Evolutionary conservation across 2,113 vertebrate species (phyloP).

Genomic region (Sceloporus undulatus): DNA sequence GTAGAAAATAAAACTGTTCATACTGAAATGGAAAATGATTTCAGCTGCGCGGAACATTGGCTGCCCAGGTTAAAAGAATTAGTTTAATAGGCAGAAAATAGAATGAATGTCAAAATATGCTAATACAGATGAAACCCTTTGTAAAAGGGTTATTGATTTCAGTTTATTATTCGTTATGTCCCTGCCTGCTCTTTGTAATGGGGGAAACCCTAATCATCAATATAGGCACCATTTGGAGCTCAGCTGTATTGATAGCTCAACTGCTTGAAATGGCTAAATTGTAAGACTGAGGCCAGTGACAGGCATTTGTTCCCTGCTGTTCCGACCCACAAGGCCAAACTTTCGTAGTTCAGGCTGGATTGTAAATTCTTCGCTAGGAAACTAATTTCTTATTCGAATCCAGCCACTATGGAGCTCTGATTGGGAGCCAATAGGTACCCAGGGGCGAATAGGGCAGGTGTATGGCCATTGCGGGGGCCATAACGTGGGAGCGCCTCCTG

Average conservation of each 20-base stretch:
- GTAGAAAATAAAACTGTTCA: constrained; percentile 12
- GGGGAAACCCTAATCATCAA: not conserved
- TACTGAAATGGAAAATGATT: constrained; percentile 24
- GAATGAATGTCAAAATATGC: constrained; percentile 13
- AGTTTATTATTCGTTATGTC: not conserved
- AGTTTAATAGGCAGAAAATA: constrained; percentile 31
- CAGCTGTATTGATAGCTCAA: not conserved
- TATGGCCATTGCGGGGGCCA: too few relatives aligned
- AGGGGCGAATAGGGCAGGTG: too few relatives aligned
- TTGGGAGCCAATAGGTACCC: too few relatives aligned
- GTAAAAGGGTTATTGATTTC: constrained; percentile 11
- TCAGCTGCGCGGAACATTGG: constrained; percentile 33
- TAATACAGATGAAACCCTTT: constrained; percentile 1
- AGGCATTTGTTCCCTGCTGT: not conserved
- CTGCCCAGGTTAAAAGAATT: constrained; percentile 35
- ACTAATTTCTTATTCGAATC: too few relatives aligned
- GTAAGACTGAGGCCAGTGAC: not conserved
- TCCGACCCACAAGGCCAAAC: not conserved
- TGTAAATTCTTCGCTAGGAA: not conserved
- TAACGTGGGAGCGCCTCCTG: too few relatives aligned
- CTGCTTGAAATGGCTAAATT: not conserved
- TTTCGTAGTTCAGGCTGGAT: not conserved
- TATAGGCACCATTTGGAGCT: not conserved
- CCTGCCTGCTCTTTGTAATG: constrained; percentile 6
- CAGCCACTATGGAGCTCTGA: too few relatives aligned